Percentiles rank a stretch among this genome's conserved stretches.
phyloP scores from a whole-genome alignment of 2,113 vertebrate species.

The Sterna hirundo region DNA sequence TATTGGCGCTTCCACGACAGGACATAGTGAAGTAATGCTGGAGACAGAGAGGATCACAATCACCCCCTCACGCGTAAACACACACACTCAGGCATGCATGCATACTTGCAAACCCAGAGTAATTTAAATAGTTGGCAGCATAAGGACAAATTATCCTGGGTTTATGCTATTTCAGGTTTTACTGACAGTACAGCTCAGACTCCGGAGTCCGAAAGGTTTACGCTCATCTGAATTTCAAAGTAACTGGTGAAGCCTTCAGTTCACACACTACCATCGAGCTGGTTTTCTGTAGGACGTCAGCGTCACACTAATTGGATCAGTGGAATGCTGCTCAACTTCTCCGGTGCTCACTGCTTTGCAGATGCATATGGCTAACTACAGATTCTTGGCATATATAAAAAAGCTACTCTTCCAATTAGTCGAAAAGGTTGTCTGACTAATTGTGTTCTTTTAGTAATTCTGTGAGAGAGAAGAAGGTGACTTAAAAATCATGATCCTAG shows the following conservation, averaged over 20 bases:
- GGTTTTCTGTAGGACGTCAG: not conserved
- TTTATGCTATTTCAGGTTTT: not conserved
- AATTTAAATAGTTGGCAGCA: not conserved
- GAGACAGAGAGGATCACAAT: not conserved
- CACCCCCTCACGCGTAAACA: not conserved
- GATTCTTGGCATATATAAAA: not conserved
- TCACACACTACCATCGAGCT: not conserved
- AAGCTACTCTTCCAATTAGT: not conserved
- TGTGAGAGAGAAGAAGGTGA: not conserved
- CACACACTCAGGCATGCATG: not conserved
- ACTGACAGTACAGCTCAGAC: not conserved
- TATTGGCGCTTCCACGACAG: not conserved
- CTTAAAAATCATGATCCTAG: conserved; percentile 1
- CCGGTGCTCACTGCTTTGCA: not conserved
- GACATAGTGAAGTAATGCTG: not conserved
- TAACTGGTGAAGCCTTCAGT: not conserved
- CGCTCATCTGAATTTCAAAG: not conserved
- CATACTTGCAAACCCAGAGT: not conserved
- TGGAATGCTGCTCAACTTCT: not conserved
- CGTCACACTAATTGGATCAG: not conserved
- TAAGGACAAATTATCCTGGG: not conserved
- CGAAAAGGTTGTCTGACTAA: conserved; percentile 17
- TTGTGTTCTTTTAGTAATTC: not conserved
- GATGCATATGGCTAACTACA: not conserved
- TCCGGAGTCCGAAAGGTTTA: not conserved